Evolutionary conservation across 2,888 invertebrate genomes (phyloP).

Genomic region (Pteria penguin): DNA sequence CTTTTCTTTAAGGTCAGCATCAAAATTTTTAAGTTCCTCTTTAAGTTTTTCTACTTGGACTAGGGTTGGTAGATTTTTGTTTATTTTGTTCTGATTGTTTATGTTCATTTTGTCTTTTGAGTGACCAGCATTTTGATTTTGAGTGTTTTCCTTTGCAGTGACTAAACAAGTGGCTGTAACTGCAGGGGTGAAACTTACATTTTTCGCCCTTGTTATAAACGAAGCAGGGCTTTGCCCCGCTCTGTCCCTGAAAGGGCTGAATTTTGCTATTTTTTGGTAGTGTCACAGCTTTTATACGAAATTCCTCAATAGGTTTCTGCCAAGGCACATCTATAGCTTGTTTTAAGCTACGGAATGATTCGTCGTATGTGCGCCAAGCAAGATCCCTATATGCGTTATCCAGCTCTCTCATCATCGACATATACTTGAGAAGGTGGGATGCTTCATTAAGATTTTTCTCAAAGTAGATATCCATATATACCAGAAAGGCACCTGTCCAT

Average conservation of each 20-base stretch:
- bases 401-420: background rate
- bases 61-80: background rate
- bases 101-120: no score
- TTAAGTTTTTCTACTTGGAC: conserved; percentile 9
- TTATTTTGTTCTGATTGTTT: no score
- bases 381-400: background rate
- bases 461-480: background rate
- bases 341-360: background rate
- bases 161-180: background rate
- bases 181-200: no score
- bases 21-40: conserved; percentile 22
- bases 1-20: background rate
- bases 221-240: no score
- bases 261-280: no score
- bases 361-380: background rate
- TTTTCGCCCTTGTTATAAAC: no score
- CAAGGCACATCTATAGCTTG: background rate
- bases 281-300: background rate
- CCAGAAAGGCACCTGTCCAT: background rate
- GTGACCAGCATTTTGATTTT: no score
- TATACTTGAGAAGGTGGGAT: background rate
- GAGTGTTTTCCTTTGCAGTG: no score
- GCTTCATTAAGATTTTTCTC: background rate
- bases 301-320: no score
- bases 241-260: no score